Evolutionary conservation across 2,888 invertebrate species (phyloP).

Genomic region (Orthosia cruda): DNA sequence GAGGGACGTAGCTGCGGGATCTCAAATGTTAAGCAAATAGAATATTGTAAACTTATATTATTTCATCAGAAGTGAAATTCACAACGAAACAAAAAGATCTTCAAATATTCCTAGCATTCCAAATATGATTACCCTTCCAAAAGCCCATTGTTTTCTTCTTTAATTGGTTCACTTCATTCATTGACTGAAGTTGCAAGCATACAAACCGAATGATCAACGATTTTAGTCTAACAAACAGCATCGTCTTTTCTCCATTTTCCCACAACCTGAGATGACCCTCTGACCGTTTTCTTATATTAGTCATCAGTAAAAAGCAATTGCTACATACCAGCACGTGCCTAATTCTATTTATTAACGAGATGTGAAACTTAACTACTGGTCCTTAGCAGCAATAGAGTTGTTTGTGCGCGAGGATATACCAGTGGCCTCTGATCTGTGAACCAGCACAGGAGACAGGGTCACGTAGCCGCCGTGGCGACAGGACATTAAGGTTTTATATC

Average conservation of each 20-base stretch:
- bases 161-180: neutral
- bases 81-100: no score
- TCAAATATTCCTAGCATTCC: no score
- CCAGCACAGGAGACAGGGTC: conserved; percentile 78
- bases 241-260: neutral
- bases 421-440: conserved; percentile 81
- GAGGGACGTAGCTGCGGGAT: no score
- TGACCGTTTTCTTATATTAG: conserved; percentile 27
- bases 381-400: conserved; percentile 73
- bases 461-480: conserved; percentile 70
- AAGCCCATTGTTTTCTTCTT: neutral
- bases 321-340: conserved; percentile 5
- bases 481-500: conserved; percentile 79
- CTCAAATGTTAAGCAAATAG: no score
- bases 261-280: neutral
- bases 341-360: conserved; percentile 40
- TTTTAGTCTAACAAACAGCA: neutral
- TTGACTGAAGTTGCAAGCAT: neutral
- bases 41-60: no score
- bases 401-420: conserved; percentile 82
- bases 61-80: no score
- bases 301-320: conserved; percentile 44
- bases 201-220: neutral
- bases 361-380: conserved; percentile 56
- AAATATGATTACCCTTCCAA: no score